A percentile compares a stretch with the other conserved stretches of the same genome.
Evolutionary conservation across 2,888 invertebrate genomes (phyloP).

Genomic region (Chloroclysta siterata): DNA sequence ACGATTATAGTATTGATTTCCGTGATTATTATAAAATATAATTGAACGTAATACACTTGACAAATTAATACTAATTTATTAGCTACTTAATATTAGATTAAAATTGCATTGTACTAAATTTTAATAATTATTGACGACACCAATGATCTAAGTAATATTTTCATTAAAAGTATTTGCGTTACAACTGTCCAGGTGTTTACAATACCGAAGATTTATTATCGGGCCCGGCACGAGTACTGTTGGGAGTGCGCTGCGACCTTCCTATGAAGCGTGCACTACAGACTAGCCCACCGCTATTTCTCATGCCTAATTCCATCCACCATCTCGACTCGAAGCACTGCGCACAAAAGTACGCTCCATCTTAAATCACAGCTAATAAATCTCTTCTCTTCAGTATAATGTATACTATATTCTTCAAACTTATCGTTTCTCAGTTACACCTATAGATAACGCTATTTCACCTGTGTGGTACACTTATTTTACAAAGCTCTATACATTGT

Average conservation of each 20-base stretch:
- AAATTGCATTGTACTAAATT: constrained; percentile 77
- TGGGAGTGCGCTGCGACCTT: background rate
- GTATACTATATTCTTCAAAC: constrained; percentile 61
- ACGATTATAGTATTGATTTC: constrained; percentile 61
- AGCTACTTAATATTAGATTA: constrained; percentile 60
- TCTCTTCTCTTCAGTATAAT: constrained; percentile 72
- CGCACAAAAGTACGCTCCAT: constrained; percentile 79
- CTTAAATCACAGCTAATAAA: constrained; percentile 83
- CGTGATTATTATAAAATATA: constrained; percentile 64
- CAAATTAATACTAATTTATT: constrained; percentile 60
- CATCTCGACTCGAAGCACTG: constrained; percentile 59
- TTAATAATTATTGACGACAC: constrained; percentile 70
- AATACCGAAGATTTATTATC: constrained; percentile 46
- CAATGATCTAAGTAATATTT: constrained; percentile 62
- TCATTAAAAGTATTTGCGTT: constrained; percentile 61
- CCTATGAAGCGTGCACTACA: constrained; percentile 33
- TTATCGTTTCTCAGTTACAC: constrained; percentile 62
- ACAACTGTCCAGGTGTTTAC: constrained; percentile 55
- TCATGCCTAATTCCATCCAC: constrained; percentile 13
- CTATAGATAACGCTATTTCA: constrained; percentile 76
- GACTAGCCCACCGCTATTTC: constrained; percentile 14
- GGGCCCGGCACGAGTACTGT: constrained; percentile 8
- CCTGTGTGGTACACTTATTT: constrained; percentile 79
- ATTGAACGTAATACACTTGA: constrained; percentile 64
- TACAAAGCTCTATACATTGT: constrained; percentile 85